Evolutionary conservation across 2,888 invertebrate genomes (phyloP), one percentile per base, ranked within the genome.

Genomic region (Pterostichus niger): DNA sequence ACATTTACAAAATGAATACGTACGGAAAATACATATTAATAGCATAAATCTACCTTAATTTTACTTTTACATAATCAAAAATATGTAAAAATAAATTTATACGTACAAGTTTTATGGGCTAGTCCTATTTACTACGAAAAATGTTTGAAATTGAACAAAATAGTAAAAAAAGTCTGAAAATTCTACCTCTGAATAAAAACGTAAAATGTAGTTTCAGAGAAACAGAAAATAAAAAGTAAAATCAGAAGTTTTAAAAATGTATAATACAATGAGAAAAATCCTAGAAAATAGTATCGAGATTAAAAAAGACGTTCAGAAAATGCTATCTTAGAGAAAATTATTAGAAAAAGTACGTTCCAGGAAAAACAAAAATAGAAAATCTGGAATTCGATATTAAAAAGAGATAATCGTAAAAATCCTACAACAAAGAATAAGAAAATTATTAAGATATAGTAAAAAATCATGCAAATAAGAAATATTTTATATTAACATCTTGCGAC

Each of bases 81-180:
- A 49, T 49, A 49, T 40, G 40, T 40, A 40, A 52, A 52, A 13
- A 52, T 52, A 56, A 56, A 56, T 49, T 35, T 64, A 71, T 71
- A 71, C 68, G 44, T 71, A 71, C 68, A 71, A 40, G 13, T 71
- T 17, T 71, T 15, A 71, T 17, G 40, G 17, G 3, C 44, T 35
- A 13, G 35, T 35, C 31, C 64, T 64, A 64, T 33, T n/a, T 10
- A 49, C 68, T 71, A 71, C 68, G 44, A 44, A 71, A 71, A 71
- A 71, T 64, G 49, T 49, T 49, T 11, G 6, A 49, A 49, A 10
- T 49, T 49, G 49, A 49, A 13, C 49, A 49, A 49, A 49, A 49
- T 13, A 49, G 13, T 24, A 2, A 24, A 49, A 49, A 49, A 49
- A 49, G 2, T 49, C 1, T 24, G 13, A 56, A 59, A 59, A 31